Evolutionary conservation across 2,888 invertebrate genomes (phyloP).

Genomic region (Nemapogon koenigi): DNA sequence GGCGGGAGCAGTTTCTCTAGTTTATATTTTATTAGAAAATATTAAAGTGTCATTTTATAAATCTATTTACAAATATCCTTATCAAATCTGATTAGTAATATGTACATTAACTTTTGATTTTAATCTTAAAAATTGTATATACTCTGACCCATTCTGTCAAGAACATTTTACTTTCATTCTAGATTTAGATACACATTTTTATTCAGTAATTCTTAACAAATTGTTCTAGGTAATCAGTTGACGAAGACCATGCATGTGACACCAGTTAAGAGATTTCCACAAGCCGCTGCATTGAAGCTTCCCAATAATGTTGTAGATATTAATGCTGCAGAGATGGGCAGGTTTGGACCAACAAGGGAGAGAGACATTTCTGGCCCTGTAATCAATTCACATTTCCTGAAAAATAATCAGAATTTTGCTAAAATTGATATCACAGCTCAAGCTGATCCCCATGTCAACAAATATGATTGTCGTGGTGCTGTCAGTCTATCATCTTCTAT

Average conservation of each 20-base stretch:
- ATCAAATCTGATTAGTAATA: no score
- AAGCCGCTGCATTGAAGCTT: conserved; percentile 58
- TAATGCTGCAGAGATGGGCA: conserved; percentile 67
- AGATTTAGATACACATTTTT: not conserved
- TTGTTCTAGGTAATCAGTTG: no score
- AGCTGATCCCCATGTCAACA: conserved; percentile 66
- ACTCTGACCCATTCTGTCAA: no score
- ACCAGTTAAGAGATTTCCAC: conserved; percentile 54
- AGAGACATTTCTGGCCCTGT: conserved; percentile 70
- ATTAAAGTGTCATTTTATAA: no score
- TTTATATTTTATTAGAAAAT: no score
- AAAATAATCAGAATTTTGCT: conserved; percentile 24
- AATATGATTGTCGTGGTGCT: conserved; percentile 72
- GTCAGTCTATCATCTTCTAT: conserved; percentile 72
- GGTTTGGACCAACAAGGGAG: conserved; percentile 69
- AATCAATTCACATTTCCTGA: conserved; percentile 50
- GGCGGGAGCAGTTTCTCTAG: no score
- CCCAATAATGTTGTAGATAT: conserved; percentile 70
- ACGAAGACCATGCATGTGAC: conserved; percentile 52
- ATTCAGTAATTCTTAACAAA: not conserved
- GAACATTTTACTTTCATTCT: not conserved
- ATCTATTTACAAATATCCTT: no score
- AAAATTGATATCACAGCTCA: conserved; percentile 40
- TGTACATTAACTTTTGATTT: no score
- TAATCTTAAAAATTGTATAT: no score